A percentile compares a stretch with the other conserved stretches of the same genome.
Evolutionary conservation across 23 tunicate genomes (phyloP).

Genomic region (Trididemnum miniatum): DNA sequence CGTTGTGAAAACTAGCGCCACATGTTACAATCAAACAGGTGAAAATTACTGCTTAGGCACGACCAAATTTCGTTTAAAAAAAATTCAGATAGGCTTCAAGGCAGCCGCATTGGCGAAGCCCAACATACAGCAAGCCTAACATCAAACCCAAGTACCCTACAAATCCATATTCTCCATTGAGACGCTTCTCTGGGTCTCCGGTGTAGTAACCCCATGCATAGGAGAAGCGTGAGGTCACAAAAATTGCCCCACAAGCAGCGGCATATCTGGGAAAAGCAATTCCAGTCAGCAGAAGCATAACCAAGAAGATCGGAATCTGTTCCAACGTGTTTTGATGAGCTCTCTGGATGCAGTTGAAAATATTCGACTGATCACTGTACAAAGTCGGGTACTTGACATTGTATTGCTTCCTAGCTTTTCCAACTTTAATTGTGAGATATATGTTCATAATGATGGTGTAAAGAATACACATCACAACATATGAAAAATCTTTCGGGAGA

Average conservation of each 20-base stretch:
- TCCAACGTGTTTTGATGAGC: conserved; percentile 99
- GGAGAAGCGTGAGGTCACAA: conserved; percentile 76
- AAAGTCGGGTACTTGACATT: conserved; percentile 81
- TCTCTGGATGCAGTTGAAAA: conserved; percentile 90
- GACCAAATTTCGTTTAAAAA: not conserved
- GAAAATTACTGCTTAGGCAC: too few species aligned
- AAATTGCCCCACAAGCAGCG: conserved; percentile 77
- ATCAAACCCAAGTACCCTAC: conserved; percentile 66
- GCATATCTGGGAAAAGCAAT: conserved; percentile 64
- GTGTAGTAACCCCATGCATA: conserved; percentile 99
- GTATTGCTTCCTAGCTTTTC: conserved; percentile 78
- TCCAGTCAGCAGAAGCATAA: conserved; percentile 38
- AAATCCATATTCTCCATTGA: conserved; percentile 77
- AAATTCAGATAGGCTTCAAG: conserved; percentile 46
- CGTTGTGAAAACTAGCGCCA: too few species aligned
- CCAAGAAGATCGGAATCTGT: conserved; percentile 47
- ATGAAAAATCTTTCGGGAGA: conserved; percentile 69
- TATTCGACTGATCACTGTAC: conserved; percentile 63
- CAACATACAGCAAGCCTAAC: conserved; percentile 57
- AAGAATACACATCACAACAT: conserved; percentile 58
- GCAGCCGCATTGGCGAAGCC: conserved; percentile 62
- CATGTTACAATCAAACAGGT: too few species aligned
- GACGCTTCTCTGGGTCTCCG: conserved; percentile 92
- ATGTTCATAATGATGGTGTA: conserved; percentile 72
- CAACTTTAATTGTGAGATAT: conserved; percentile 74